Evolutionary conservation across 2,797 vertebrate species (phyloP).

Genomic region (Paedocypris micromegethes): DNA sequence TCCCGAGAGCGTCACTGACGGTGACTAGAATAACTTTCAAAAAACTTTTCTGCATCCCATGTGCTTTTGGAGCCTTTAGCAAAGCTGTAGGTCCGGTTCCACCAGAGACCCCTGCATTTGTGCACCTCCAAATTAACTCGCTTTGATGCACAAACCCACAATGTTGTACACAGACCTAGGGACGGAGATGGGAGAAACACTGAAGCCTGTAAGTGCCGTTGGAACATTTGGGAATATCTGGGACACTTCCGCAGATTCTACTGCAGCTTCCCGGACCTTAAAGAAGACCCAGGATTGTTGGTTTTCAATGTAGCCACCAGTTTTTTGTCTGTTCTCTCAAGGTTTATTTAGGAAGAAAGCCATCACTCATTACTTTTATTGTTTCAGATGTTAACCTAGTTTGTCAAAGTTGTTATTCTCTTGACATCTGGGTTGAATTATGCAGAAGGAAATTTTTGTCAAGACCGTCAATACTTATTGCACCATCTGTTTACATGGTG

Average conservation of each 20-base stretch:
- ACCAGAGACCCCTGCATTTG: conserved; percentile 23
- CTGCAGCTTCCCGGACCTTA: conserved; percentile 17
- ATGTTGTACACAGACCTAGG: conserved; percentile 8
- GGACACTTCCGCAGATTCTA: conserved; percentile 15
- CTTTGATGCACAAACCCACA: conserved; percentile 18
- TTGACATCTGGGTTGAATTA: too few relatives aligned
- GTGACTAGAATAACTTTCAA: conserved; percentile 7
- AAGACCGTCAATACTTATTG: too few relatives aligned
- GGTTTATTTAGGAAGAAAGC: conserved; percentile 1
- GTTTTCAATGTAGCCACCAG: conserved; percentile 4
- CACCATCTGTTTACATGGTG: too few relatives aligned
- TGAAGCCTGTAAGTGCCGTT: conserved; percentile 29
- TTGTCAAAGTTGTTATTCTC: not conserved
- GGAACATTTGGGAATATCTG: conserved; percentile 28
- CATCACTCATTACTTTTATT: not conserved
- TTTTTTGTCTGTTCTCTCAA: conserved; percentile 2
- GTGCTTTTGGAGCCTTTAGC: conserved; percentile 35
- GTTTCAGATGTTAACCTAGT: not conserved
- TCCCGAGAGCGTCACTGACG: not conserved
- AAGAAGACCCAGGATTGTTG: conserved; percentile 10
- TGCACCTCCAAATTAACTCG: conserved; percentile 7
- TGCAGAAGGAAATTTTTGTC: too few relatives aligned
- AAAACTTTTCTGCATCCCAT: conserved; percentile 15
- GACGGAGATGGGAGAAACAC: not conserved
- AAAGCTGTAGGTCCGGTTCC: conserved; percentile 31